Evolutionary conservation across 2,888 invertebrate species (phyloP).

Genomic region (Xylocampa areola): DNA sequence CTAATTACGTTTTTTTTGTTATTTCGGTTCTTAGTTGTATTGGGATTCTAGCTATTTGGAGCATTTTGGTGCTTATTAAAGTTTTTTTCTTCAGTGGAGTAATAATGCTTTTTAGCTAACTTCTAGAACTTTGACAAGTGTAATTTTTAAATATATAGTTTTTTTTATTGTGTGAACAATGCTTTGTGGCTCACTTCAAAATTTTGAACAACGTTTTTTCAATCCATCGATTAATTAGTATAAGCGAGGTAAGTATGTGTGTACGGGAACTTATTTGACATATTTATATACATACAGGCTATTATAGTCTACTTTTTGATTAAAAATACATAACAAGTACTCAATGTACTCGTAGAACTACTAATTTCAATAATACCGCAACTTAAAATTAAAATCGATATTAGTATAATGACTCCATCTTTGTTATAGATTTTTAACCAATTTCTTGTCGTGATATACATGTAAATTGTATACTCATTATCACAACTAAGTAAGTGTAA

Average conservation of each 20-base stretch:
- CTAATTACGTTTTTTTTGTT: constrained; percentile 33
- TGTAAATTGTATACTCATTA: not conserved
- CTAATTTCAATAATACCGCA: not conserved
- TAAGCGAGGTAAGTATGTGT: no score
- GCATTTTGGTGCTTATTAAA: not conserved
- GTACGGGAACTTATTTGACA: no score
- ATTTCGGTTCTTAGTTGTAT: not conserved
- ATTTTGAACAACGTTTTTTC: no score
- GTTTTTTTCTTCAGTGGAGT: not conserved
- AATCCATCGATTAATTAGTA: no score
- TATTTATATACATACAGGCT: no score
- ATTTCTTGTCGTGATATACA: not conserved
- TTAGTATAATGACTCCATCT: no score
- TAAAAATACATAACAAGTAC: constrained; percentile 12
- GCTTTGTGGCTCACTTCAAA: no score
- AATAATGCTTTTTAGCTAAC: not conserved
- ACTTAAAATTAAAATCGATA: not conserved
- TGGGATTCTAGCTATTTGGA: not conserved
- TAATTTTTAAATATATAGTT: no score
- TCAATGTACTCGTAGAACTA: not conserved
- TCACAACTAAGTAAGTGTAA: constrained; percentile 14
- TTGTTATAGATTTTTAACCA: constrained; percentile 10
- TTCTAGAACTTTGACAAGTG: not conserved
- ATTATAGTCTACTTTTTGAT: constrained; percentile 21
- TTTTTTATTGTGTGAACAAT: no score